A percentile compares a stretch with the other conserved stretches of the same genome.
phyloP scores from a whole-genome alignment of 2,113 vertebrate species.

The Alligator sinensis region DNA sequence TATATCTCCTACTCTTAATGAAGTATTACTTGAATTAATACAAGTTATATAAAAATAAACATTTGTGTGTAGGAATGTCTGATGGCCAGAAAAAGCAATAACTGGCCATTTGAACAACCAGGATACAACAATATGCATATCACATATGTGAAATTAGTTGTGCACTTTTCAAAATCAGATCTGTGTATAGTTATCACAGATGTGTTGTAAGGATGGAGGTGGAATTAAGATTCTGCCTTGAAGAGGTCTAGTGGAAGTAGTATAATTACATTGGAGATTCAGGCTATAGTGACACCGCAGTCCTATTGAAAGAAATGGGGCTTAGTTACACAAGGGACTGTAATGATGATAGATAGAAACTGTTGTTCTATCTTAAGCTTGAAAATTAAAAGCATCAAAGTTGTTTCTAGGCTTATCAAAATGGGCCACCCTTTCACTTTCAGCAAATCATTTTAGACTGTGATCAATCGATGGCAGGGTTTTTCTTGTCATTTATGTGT shows the following conservation, averaged over 20 bases:
- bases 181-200: too few relatives aligned
- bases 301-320: not conserved
- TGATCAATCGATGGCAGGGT: constrained; percentile 14
- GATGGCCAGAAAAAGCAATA: too few relatives aligned
- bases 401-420: constrained; percentile 30
- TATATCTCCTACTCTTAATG: too few relatives aligned
- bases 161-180: too few relatives aligned
- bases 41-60: not conserved
- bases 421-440: not conserved
- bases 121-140: too few relatives aligned
- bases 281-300: not conserved
- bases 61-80: rapidly evolving
- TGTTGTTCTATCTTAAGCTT: not conserved
- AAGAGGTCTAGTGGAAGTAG: too few relatives aligned
- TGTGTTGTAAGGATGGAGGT: too few relatives aligned
- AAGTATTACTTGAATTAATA: not conserved
- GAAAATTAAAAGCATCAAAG: not conserved
- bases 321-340: not conserved
- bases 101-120: too few relatives aligned
- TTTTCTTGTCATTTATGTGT: constrained; percentile 7
- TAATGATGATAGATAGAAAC: not conserved
- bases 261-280: too few relatives aligned
- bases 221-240: too few relatives aligned
- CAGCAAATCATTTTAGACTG: constrained; percentile 7
- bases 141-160: too few relatives aligned